A percentile compares a stretch with the other conserved stretches of the same genome.
Evolutionary conservation across 2,797 vertebrate genomes (phyloP).

Genomic region (Labroides dimidiatus): DNA sequence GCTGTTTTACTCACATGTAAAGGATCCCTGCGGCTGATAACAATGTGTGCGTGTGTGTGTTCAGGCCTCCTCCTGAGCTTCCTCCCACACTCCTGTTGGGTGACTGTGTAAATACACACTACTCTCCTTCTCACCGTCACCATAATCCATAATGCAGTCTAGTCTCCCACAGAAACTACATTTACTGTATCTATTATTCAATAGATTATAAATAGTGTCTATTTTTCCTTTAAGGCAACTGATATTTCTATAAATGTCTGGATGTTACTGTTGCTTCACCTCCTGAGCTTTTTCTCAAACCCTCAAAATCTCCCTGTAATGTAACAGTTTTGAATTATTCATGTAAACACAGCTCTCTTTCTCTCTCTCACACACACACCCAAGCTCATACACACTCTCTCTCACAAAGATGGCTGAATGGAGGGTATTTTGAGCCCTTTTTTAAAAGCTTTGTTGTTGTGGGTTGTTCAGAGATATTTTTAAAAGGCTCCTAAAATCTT

Average conservation of each 20-base stretch:
- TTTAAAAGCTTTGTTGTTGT: conserved; percentile 20
- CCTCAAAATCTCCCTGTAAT: conserved; percentile 45
- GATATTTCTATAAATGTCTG: conserved; percentile 37
- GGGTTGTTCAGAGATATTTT: conserved; percentile 1
- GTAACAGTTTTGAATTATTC: conserved; percentile 74
- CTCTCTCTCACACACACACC: conserved; percentile 9
- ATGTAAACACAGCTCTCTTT: conserved; percentile 41
- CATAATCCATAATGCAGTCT: conserved; percentile 76
- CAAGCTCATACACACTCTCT: conserved; percentile 17
- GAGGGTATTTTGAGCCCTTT: conserved; percentile 17
- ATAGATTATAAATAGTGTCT: conserved; percentile 58
- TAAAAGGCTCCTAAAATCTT: conserved; percentile 10
- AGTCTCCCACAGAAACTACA: conserved; percentile 58
- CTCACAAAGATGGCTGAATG: conserved; percentile 23
- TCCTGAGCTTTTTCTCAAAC: conserved; percentile 29
- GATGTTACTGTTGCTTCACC: conserved; percentile 39
- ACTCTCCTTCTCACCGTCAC: conserved; percentile 65
- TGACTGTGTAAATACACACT: conserved; percentile 73
- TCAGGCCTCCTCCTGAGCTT: conserved; percentile 63
- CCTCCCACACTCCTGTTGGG: conserved; percentile 70
- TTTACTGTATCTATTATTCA: conserved; percentile 76
- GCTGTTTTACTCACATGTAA: conserved; percentile 51
- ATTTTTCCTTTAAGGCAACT: conserved; percentile 19
- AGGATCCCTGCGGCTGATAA: conserved; percentile 54
- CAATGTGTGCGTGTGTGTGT: conserved; percentile 43